Conservation (phyloP, 2,888 invertebrate genomes). For the Stenurella melanura region DNA sequence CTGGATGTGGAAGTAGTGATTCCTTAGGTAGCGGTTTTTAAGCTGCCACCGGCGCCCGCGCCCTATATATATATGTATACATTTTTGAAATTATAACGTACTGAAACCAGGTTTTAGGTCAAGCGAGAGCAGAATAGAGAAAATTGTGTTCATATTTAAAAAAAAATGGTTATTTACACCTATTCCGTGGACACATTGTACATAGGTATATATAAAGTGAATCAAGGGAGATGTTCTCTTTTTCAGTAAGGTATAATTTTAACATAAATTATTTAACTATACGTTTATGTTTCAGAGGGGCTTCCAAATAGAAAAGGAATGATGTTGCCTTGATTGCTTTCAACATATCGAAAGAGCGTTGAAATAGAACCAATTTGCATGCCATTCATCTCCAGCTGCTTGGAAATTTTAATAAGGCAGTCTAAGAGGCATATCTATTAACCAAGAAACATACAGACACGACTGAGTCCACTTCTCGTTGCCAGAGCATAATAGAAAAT, state of each 20-base stretch:
- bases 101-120: too few species aligned
- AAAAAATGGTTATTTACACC: too few species aligned
- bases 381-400: constrained; percentile 74
- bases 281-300: constrained; percentile 15
- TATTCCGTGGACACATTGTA: too few species aligned
- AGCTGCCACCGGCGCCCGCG: too few species aligned
- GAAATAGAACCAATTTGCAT: constrained; percentile 73
- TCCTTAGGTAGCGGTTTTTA: too few species aligned
- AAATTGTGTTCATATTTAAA: too few species aligned
- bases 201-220: too few species aligned
- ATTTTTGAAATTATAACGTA: too few species aligned
- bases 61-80: too few species aligned
- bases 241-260: not conserved
- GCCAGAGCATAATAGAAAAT: constrained; percentile 59
- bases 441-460: constrained; percentile 55
- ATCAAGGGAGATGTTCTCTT: not conserved
- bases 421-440: constrained; percentile 71
- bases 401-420: constrained; percentile 76
- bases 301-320: constrained; percentile 43
- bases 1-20: too few species aligned
- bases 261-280: not conserved
- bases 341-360: constrained; percentile 61
- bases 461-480: constrained; percentile 63
- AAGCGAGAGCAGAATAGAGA: too few species aligned
- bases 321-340: constrained; percentile 60